Conservation (phyloP, 2,797 vertebrate genomes). For the Centroberyx gerrardi region DNA sequence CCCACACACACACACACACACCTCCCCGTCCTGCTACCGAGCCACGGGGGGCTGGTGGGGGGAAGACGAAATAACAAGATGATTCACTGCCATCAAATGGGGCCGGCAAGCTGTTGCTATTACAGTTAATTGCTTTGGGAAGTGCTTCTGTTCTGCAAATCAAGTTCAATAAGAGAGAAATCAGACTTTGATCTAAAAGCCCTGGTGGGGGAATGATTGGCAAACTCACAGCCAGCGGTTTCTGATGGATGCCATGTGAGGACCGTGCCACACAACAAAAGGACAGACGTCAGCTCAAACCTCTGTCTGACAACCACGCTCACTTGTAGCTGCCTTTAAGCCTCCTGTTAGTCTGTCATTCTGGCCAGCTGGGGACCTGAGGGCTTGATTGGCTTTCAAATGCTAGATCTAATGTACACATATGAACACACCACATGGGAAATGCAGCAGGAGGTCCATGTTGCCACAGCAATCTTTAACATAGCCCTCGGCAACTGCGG, state of each 20-base stretch:
- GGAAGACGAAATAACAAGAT: slow-evolving; percentile 67
- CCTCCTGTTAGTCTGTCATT: slow-evolving; percentile 11
- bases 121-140: slow-evolving; percentile 68
- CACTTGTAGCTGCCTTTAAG: neutral
- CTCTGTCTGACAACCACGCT: neutral
- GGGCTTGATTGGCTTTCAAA: slow-evolving; percentile 54
- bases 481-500: neutral
- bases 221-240: slow-evolving; percentile 2
- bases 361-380: slow-evolving; percentile 10
- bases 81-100: slow-evolving; percentile 72
- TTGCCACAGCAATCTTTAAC: slow-evolving; percentile 1
- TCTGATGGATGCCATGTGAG: neutral
- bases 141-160: slow-evolving; percentile 38
- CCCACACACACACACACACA: too few species aligned
- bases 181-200: neutral
- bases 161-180: slow-evolving; percentile 25
- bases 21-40: slow-evolving; percentile 32
- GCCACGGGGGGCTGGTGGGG: slow-evolving; percentile 48
- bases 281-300: neutral
- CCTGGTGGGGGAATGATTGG: neutral
- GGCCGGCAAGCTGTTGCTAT: slow-evolving; percentile 74
- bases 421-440: neutral
- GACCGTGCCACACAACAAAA: neutral
- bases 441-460: slow-evolving; percentile 13
- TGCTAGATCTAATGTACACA: neutral